phyloP scores from a whole-genome alignment of 2,797 vertebrate species.

The Gallinago solitaria region DNA sequence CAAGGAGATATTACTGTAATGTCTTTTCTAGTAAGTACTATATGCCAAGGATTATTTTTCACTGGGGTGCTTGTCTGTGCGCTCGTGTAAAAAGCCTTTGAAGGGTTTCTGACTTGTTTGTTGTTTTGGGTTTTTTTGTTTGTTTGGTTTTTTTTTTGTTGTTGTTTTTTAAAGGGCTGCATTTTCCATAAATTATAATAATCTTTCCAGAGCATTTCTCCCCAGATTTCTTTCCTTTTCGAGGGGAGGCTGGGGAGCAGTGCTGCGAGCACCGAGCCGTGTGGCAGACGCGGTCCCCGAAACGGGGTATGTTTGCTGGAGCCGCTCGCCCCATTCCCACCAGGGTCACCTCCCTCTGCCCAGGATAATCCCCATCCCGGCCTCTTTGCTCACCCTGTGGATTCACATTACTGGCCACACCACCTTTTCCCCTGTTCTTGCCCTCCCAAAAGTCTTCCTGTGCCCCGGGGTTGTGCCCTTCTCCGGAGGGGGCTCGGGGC shows the following conservation, averaged over 20 bases:
- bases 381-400: not conserved
- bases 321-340: fast-evolving
- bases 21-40: not conserved
- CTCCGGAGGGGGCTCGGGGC: fast-evolving
- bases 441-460: not conserved
- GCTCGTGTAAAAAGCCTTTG: not conserved
- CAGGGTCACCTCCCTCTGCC: not conserved
- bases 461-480: not conserved
- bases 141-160: too few relatives aligned
- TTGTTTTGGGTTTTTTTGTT: not conserved
- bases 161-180: not conserved
- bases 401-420: not conserved
- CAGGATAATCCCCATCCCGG: fast-evolving
- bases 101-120: not conserved
- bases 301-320: not conserved
- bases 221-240: not conserved
- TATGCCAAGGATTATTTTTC: not conserved
- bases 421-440: not conserved
- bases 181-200: not conserved
- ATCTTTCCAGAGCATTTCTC: not conserved
- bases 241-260: not conserved
- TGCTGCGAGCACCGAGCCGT: fast-evolving
- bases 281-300: fast-evolving
- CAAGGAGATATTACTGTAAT: not conserved
- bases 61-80: not conserved